These are phyloP conservation scores for Moxostoma hubbsi DNA, from an alignment of 2,797 vertebrate species.

Conservation along the genomic window DNA sequence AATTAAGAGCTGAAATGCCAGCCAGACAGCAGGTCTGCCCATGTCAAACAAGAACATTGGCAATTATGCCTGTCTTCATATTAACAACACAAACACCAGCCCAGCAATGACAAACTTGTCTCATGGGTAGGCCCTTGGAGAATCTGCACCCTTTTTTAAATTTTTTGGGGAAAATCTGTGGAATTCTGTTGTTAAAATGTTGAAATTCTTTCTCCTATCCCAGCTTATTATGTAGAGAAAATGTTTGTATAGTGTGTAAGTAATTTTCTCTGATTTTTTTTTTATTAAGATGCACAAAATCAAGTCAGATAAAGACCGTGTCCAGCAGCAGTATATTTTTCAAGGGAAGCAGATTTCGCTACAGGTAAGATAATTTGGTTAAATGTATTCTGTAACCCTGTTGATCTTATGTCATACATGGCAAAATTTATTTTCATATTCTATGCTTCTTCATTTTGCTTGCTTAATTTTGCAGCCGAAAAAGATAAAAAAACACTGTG, in stretches of 20 bases:
- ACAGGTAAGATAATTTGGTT: constrained; percentile 79
- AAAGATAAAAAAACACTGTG: no score
- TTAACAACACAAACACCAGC: constrained; percentile 7
- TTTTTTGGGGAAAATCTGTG: not conserved
- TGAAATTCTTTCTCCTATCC: no score
- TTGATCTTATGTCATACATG: not conserved
- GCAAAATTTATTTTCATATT: not conserved
- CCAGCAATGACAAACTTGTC: not conserved
- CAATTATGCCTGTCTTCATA: constrained; percentile 5
- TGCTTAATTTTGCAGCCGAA: no score
- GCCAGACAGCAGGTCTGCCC: constrained; percentile 54
- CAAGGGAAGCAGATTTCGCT: constrained; percentile 97
- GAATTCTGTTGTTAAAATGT: not conserved
- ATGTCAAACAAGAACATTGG: constrained; percentile 28
- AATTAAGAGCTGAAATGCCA: constrained; percentile 72
- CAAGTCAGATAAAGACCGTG: constrained; percentile 97
- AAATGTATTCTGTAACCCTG: not conserved
- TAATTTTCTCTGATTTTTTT: constrained; percentile 31
- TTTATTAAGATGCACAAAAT: constrained; percentile 90
- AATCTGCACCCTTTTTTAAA: not conserved
- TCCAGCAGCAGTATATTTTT: constrained; percentile 99
- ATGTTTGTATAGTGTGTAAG: not conserved
- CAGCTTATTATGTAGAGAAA: no score
- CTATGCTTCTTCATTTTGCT: not conserved
- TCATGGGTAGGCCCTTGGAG: not conserved